A percentile compares a stretch with the other conserved stretches of the same genome.
Conservation (phyloP, 2,797 vertebrate species). For the Staurois parvus region DNA sequence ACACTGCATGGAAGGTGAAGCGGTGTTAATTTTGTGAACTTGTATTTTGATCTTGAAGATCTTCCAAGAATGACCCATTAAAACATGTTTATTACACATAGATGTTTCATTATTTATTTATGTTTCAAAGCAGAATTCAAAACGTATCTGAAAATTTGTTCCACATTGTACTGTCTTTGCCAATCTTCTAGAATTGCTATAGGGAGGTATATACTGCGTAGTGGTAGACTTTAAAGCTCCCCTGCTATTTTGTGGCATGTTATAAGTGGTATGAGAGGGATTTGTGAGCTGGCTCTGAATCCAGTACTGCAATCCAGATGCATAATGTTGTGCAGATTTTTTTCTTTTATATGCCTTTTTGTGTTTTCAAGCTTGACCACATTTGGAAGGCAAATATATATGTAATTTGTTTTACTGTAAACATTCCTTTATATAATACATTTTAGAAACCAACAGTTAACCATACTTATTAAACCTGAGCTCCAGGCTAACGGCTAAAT, state of each 20-base stretch:
- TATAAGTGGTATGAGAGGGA: neutral
- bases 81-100: slow-evolving; percentile 45
- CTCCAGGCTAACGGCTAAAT: too few species aligned
- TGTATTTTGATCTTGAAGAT: slow-evolving; percentile 33
- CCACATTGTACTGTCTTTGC: too few species aligned
- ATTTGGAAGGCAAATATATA: too few species aligned
- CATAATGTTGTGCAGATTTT: neutral
- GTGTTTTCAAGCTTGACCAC: too few species aligned
- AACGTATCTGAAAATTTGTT: neutral
- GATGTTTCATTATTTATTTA: neutral
- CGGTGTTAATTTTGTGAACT: neutral
- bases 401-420: too few species aligned
- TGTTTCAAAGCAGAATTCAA: neutral
- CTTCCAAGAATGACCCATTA: slow-evolving; percentile 35
- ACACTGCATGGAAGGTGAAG: slow-evolving; percentile 21
- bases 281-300: neutral
- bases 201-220: neutral
- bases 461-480: too few species aligned
- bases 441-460: too few species aligned
- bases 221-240: neutral
- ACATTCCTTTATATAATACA: too few species aligned
- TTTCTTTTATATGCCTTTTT: neutral
- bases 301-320: neutral
- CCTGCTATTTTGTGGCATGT: neutral
- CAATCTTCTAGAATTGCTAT: neutral